phyloP scores from a whole-genome alignment of 2,797 vertebrate genomes.

The Borostomias antarcticus region DNA sequence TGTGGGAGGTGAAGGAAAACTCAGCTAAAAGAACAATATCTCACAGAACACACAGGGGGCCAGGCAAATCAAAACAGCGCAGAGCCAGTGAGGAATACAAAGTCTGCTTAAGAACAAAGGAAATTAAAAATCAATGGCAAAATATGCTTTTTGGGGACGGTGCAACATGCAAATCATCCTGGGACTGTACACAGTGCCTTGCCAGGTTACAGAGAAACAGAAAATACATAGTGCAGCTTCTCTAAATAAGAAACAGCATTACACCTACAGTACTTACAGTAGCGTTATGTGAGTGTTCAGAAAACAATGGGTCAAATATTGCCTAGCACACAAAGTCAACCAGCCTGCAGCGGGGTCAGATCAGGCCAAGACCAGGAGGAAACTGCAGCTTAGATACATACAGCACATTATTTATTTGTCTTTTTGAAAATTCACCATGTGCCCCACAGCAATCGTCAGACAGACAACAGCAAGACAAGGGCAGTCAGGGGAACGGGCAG shows the following conservation, averaged over 20 bases:
- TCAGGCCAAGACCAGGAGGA: not conserved
- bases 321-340: slow-evolving; percentile 44
- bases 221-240: slow-evolving; percentile 50
- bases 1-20: slow-evolving; percentile 66
- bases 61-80: slow-evolving; percentile 61
- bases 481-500: no score
- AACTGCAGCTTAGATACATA: not conserved
- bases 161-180: slow-evolving; percentile 61
- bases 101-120: slow-evolving; percentile 70
- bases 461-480: no score
- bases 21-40: slow-evolving; percentile 53
- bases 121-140: slow-evolving; percentile 70
- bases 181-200: slow-evolving; percentile 59
- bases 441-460: no score
- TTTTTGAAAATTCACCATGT: no score
- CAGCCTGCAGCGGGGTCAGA: slow-evolving; percentile 49
- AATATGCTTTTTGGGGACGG: slow-evolving; percentile 63
- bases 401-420: no score
- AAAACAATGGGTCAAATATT: slow-evolving; percentile 63
- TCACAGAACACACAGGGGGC: slow-evolving; percentile 62
- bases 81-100: slow-evolving; percentile 63
- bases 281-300: slow-evolving; percentile 58
- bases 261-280: slow-evolving; percentile 68
- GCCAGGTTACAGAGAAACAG: slow-evolving; percentile 57
- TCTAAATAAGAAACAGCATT: slow-evolving; percentile 53